phyloP scores from a whole-genome alignment of 2,113 vertebrate genomes.

The Vicugna pacos region DNA sequence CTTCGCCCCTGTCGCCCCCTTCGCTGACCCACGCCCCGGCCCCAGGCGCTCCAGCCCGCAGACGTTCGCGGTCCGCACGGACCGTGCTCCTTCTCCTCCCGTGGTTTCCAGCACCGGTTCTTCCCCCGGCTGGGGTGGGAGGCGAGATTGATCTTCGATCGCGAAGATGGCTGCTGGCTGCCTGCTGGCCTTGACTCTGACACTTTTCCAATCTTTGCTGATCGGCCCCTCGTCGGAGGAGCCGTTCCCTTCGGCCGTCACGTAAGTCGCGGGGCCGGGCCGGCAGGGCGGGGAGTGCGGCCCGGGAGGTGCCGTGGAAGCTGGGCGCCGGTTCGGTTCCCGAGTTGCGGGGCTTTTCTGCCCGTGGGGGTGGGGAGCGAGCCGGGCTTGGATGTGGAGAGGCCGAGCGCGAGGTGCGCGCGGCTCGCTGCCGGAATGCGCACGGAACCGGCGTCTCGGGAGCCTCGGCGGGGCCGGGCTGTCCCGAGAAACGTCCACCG shows the following conservation, averaged over 20 bases:
- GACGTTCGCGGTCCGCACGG: not conserved
- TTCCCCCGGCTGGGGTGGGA: slow-evolving; percentile 70
- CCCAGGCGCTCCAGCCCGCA: not conserved
- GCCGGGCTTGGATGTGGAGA: not conserved
- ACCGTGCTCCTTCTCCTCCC: slow-evolving; percentile 57
- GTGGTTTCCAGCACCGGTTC: slow-evolving; percentile 57
- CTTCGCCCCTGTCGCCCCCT: slow-evolving; percentile 61
- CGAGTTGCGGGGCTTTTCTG: not conserved
- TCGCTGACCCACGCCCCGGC: slow-evolving; percentile 17
- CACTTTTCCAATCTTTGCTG: slow-evolving; percentile 89
- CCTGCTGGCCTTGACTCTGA: slow-evolving; percentile 90
- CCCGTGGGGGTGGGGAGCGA: slow-evolving; percentile 46
- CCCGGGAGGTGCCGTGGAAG: not conserved
- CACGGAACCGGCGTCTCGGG: not conserved
- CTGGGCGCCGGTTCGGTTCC: not conserved
- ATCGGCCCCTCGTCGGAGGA: slow-evolving; percentile 89
- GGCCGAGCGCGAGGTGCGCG: slow-evolving; percentile 4
- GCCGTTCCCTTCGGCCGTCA: slow-evolving; percentile 93
- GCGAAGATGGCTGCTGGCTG: slow-evolving; percentile 94
- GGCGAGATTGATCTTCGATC: slow-evolving; percentile 84
- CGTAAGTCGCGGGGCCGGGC: slow-evolving; percentile 89
- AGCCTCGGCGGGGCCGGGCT: not conserved
- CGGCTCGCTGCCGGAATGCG: not conserved
- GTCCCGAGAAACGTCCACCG: not conserved
- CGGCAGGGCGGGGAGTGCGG: not conserved